phyloP scores from a whole-genome alignment of 1,140 invertebrate species.

The Drosophila burlai region DNA sequence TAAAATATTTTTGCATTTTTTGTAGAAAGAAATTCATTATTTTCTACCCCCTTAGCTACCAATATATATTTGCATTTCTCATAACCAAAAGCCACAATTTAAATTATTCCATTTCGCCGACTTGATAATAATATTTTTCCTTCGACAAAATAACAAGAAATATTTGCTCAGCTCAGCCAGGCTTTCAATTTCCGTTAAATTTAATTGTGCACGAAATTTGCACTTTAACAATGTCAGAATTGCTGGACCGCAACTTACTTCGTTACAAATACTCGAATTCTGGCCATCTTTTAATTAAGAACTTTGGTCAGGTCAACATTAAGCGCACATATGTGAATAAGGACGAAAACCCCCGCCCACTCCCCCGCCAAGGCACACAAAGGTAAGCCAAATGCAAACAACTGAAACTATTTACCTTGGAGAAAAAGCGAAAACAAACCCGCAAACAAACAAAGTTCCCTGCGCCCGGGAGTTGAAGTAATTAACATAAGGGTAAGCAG shows the following conservation, averaged over 20 bases:
- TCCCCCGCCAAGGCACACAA: conserved; percentile 17
- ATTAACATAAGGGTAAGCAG: conserved; percentile 58
- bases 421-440: conserved; percentile 51
- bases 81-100: neutral
- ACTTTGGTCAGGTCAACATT: conserved; percentile 40
- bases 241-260: neutral
- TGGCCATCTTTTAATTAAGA: conserved; percentile 71
- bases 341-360: conserved; percentile 1
- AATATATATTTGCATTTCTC: neutral
- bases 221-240: conserved; percentile 14
- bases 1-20: neutral
- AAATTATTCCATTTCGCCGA: neutral
- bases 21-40: neutral
- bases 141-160: neutral
- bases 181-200: conserved; percentile 30
- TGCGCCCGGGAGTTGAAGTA: conserved; percentile 35
- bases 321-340: conserved; percentile 18
- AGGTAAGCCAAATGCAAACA: conserved; percentile 43
- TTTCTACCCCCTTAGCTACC: neutral
- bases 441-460: conserved; percentile 51
- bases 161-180: conserved; percentile 2
- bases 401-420: conserved; percentile 58
- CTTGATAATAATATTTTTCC: neutral
- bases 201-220: conserved; percentile 15
- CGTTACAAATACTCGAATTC: conserved; percentile 47